Base-by-base conservation (phyloP, 92 coral and sea anemone species). In the Paragorgia papillata region DNA sequence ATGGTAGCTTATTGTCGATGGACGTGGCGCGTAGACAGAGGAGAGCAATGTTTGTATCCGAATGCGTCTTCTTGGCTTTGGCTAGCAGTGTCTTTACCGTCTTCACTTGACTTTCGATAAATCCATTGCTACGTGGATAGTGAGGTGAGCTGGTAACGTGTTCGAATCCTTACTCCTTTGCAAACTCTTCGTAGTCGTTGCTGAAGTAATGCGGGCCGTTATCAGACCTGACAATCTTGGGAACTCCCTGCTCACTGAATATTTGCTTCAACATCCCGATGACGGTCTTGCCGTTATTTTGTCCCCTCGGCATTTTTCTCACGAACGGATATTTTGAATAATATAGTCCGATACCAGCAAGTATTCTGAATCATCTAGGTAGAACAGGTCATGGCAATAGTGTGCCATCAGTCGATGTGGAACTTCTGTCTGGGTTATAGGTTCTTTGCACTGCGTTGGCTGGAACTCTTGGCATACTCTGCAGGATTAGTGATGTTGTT, bases 161-260 rank as follows among this genome's bases (percentile, higher is more conserved):
- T 19, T 44, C 40, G 67, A 88, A 88, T 0, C 85, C 89, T 35
- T 69, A 85, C 26, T 85, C 87, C 57, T 62, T 35, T 6, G 85
- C 67, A 41, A 88, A 85, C 32, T 53, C 74, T 32, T 62, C n/a
- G 84, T 75, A 81, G 39, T 58, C 43, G 22, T 68, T 34, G 8
- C 75, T 65, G 62, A 80, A 57, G 62, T 40, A 84, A 56, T 88
- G 89, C 21, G 89, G 89, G 6, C 92, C 92, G 39, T 88, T 85
- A 39, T 75, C 84, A 15, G 81, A 84, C 61, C 77, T 80, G 29
- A 88, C 77, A 19, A 80, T 55, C 32, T 54, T 32, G 20, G 77
- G 83, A 10, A 88, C 63, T 30, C 86, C 87, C 20, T 84, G 87
- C 54, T 88, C 84, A 35, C 89, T 69, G 39, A 82, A 85, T 28